Base-by-base conservation (phyloP, 1,140 invertebrate genomes). In the Nasonia longicornis region DNA sequence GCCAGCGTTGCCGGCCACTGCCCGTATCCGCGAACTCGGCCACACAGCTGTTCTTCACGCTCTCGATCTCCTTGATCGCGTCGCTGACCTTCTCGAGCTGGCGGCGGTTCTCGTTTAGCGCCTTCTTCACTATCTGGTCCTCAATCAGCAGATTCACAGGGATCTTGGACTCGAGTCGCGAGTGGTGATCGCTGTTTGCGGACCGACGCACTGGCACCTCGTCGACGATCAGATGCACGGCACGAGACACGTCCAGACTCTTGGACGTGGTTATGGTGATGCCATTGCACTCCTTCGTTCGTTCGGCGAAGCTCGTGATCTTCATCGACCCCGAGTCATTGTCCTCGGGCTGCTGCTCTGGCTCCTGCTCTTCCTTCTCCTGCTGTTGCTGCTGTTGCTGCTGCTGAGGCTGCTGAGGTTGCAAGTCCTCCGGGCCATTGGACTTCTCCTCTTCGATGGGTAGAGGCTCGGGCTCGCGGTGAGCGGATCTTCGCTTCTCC, bases 101-200 rank as follows among this genome's bases (percentile, higher is more conserved):
- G n/a, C 89, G 80, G 2, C 89, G 85, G 63, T 90, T 91, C 70
- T 91, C 90, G 78, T 90, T 90, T 0, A 90, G 79, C 0, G 90
- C 90, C 35, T 90, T 90, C 42, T 89, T 90, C 63, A 90, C 90
- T 26, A 90, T 90, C 58, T 91, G 89, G 84, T 91, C 89, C 63
- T 91, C 90, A 31, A 91, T 90, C 48, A 89, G 63, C 1, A 90
- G 66, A 22, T 89, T 90, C 0, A 90, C 89, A 1, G 89, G 90
- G 20, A 90, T 90, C 77, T 90, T 91, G 0, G 89, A 82, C 2
- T 86, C 85, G 20, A 83, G 42, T 3, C 82, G 83, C 45, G 67
- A 80, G 64, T 87, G 84, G 38, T 83, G 71, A 52, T 67, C 80
- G 66, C 87, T 85, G 66, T 83, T 85, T 8, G 38, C 69, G n/a